These are phyloP conservation scores for Montipora sp. DNA, from an alignment of 64 coral and sea anemone species.

Conservation along the genomic window DNA sequence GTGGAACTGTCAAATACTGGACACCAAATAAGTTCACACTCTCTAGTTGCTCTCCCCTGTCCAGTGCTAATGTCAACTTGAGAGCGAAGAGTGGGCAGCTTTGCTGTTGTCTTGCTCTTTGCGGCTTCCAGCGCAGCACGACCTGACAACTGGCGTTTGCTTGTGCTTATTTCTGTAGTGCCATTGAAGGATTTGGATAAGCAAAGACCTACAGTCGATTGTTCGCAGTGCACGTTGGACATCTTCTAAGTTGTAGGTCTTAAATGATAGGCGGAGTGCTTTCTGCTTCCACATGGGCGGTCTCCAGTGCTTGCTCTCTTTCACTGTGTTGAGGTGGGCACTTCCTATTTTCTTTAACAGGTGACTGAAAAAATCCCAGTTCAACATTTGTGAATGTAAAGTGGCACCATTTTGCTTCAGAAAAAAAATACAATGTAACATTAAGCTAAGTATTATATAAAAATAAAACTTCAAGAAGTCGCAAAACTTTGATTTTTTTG, in stretches of 20 bases:
- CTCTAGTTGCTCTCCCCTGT: slow-evolving; percentile 42
- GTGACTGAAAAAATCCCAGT: no score
- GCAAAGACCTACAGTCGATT: neutral
- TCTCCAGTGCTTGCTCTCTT: no score
- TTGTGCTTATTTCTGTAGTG: no score
- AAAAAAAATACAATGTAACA: no score
- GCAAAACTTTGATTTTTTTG: no score
- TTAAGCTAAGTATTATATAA: no score
- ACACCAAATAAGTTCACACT: slow-evolving; percentile 51
- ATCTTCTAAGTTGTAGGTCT: slow-evolving; percentile 42
- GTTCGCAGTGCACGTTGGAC: slow-evolving; percentile 21
- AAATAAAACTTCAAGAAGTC: no score
- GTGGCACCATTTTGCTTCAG: no score
- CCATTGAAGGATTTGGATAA: neutral
- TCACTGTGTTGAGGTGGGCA: no score
- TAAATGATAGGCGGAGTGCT: slow-evolving; percentile 36
- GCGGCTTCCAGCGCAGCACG: slow-evolving; percentile 53
- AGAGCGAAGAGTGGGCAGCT: slow-evolving; percentile 8
- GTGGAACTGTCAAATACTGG: slow-evolving; percentile 36
- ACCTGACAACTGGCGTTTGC: neutral
- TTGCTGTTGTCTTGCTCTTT: neutral
- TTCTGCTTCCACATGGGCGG: neutral
- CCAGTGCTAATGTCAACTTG: slow-evolving; percentile 11
- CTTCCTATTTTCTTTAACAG: no score
- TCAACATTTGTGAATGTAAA: no score